Evolutionary conservation across 2,113 vertebrate species (phyloP).

Genomic region (Eulacestoma nigropectus): DNA sequence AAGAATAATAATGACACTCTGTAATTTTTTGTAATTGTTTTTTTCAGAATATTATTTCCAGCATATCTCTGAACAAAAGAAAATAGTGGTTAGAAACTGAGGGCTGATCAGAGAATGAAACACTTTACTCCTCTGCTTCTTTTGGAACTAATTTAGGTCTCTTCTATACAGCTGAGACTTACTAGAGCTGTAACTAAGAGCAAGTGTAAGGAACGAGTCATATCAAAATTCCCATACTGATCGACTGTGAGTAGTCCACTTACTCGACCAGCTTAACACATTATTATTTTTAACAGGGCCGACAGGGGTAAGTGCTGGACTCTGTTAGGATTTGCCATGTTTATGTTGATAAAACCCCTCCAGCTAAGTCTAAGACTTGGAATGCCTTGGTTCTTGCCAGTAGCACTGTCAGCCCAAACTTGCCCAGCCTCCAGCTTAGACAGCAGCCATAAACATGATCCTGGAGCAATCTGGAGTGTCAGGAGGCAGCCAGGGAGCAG

Average conservation of each 20-base stretch:
- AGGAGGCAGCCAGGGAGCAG: not conserved
- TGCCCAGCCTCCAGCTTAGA: not conserved
- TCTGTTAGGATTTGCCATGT: not conserved
- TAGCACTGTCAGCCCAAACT: not conserved
- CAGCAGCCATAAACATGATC: not conserved
- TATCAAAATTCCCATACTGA: not conserved
- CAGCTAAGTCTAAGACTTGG: not conserved
- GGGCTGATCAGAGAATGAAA: not conserved
- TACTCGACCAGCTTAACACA: not conserved
- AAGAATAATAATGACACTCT: not conserved
- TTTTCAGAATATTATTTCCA: not conserved
- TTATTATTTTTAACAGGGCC: not conserved
- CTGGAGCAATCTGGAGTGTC: not conserved
- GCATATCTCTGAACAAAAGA: not conserved
- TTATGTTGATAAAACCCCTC: not conserved
- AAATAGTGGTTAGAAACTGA: not conserved
- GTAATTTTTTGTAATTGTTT: not conserved
- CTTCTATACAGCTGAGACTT: not conserved
- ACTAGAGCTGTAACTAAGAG: not conserved
- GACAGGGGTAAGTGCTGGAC: not conserved
- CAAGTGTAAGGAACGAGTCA: conserved; percentile 14
- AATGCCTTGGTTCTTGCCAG: not conserved
- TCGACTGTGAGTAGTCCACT: not conserved
- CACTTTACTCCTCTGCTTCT: not conserved
- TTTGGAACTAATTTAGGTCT: not conserved